These are phyloP conservation scores for Campylomormyrus numenius DNA, from an alignment of 2,113 vertebrate species.

Conservation along the genomic window DNA sequence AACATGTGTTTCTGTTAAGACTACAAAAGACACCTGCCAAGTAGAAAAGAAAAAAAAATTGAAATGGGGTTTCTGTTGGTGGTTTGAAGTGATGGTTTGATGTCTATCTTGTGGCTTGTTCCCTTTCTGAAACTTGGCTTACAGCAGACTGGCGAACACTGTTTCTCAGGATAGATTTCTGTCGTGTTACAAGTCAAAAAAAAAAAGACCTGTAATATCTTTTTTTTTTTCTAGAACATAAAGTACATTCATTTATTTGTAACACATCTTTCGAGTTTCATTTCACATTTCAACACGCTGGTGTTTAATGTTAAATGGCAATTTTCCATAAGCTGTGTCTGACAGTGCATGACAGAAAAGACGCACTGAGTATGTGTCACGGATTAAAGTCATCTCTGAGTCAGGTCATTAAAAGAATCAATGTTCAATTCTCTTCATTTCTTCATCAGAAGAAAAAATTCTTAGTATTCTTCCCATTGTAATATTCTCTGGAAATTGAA, in stretches of 20 bases:
- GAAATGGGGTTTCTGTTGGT: conserved; percentile 8
- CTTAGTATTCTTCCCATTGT: not conserved
- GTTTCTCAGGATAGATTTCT: not conserved
- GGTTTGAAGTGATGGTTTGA: conserved; percentile 16
- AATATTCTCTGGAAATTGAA: not conserved
- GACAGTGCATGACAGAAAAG: not conserved
- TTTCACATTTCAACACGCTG: not conserved
- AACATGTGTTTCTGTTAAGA: conserved; percentile 23
- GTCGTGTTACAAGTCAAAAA: not conserved
- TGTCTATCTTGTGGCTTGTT: conserved; percentile 15
- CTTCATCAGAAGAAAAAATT: not conserved
- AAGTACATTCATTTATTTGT: not conserved
- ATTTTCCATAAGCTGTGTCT: not conserved
- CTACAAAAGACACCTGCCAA: conserved; percentile 24
- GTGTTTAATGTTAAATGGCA: not conserved
- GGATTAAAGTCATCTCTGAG: not conserved
- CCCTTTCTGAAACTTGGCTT: conserved; percentile 2
- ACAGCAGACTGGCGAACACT: not conserved
- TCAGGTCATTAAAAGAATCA: not conserved
- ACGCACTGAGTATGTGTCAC: not conserved
- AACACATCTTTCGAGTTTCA: not conserved
- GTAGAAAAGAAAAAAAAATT: not conserved
- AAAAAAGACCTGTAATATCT: not conserved
- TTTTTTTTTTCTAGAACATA: not conserved
- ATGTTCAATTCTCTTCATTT: not conserved